phyloP scores from a whole-genome alignment of 2,113 vertebrate species.

The Crotalus tigris region DNA sequence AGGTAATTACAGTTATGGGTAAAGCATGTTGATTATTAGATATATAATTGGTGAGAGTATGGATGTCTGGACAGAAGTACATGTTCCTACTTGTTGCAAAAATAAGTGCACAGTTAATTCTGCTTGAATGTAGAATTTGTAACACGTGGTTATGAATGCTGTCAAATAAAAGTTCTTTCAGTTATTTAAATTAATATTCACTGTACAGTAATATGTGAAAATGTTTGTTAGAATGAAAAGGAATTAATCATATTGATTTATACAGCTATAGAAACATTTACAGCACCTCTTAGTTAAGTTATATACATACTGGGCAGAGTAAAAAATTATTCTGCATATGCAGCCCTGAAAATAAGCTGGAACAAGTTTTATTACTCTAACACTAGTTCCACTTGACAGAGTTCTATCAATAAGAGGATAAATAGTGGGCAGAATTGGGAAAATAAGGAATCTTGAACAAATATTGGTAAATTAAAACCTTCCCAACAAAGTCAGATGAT shows the following conservation, averaged over 20 bases:
- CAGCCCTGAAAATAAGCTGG: not conserved
- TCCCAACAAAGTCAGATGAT: not conserved
- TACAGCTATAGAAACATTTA: not conserved
- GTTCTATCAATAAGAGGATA: not conserved
- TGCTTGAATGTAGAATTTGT: conserved; percentile 53
- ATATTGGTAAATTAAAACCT: not conserved
- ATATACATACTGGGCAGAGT: not conserved
- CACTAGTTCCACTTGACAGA: not conserved
- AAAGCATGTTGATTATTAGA: conserved; percentile 48
- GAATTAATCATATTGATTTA: conserved; percentile 51
- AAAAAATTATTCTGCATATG: not conserved
- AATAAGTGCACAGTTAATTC: conserved; percentile 37
- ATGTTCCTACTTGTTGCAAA: conserved; percentile 56
- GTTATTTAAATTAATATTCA: conserved; percentile 50
- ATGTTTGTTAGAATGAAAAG: conserved; percentile 53
- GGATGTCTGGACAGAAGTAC: conserved; percentile 51
- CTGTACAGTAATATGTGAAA: conserved; percentile 55
- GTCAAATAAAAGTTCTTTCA: conserved; percentile 44
- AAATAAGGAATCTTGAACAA: not conserved
- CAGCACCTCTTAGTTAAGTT: not conserved
- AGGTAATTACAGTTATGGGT: conserved; percentile 51
- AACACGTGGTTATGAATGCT: conserved; percentile 40
- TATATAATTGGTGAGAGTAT: conserved; percentile 52
- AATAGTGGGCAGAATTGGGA: not conserved
- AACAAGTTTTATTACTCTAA: not conserved